A percentile compares a stretch with the other conserved stretches of the same genome.
These are phyloP conservation scores for Latheticus oryzae DNA, from an alignment of 2,888 invertebrate genomes.

Conservation along the genomic window DNA sequence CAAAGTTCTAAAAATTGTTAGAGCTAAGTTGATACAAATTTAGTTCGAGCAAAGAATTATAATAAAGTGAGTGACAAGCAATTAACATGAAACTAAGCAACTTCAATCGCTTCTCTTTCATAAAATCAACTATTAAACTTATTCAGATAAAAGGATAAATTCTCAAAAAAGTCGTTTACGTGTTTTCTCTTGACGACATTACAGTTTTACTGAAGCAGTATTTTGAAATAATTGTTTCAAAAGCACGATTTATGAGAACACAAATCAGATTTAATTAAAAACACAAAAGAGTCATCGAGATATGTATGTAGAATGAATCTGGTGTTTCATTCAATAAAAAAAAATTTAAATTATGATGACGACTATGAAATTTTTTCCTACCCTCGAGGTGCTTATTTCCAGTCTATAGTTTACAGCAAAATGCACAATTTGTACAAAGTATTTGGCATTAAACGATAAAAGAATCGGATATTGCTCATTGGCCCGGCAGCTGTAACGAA, in stretches of 20 bases:
- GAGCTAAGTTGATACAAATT: too few relatives aligned
- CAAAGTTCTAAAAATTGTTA: too few relatives aligned
- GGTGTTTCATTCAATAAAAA: slow-evolving; percentile 15
- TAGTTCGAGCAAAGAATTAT: too few relatives aligned
- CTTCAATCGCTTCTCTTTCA: too few relatives aligned
- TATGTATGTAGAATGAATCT: slow-evolving; percentile 29
- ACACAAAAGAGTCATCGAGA: slow-evolving; percentile 28
- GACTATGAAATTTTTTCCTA: slow-evolving; percentile 9
- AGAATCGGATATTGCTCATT: slow-evolving; percentile 29
- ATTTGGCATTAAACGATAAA: slow-evolving; percentile 26
- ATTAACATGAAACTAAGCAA: too few relatives aligned
- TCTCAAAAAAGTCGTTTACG: too few relatives aligned
- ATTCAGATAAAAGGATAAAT: too few relatives aligned
- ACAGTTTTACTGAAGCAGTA: slow-evolving; percentile 33
- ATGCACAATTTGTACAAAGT: slow-evolving; percentile 24
- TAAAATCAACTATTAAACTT: too few relatives aligned
- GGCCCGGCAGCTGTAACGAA: slow-evolving; percentile 28
- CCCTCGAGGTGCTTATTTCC: slow-evolving; percentile 9
- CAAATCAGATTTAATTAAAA: slow-evolving; percentile 37
- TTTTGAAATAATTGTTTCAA: slow-evolving; percentile 45
- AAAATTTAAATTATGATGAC: slow-evolving; percentile 22
- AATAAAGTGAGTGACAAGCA: too few relatives aligned
- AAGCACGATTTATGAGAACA: slow-evolving; percentile 34
- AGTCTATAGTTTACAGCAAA: slow-evolving; percentile 22
- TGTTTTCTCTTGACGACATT: slow-evolving; percentile 30